phyloP scores from a whole-genome alignment of 1,140 invertebrate species.

The Callitettix versicolor region DNA sequence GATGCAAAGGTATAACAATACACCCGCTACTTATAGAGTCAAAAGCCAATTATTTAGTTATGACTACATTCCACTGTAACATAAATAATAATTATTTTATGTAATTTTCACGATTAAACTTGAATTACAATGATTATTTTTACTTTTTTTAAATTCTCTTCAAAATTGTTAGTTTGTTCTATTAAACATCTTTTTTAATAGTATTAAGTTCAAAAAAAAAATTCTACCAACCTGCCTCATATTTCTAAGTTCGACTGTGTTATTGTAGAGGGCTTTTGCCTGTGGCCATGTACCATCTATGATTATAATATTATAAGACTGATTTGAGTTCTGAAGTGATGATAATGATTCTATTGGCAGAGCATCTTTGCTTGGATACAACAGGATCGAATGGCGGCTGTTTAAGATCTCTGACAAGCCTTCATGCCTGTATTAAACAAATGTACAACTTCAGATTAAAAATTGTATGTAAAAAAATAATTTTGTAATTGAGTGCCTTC shows the following conservation, averaged over 20 bases:
- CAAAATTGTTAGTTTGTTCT: no score
- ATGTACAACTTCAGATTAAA: conserved; percentile 4
- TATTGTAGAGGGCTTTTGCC: conserved; percentile 74
- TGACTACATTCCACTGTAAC: no score
- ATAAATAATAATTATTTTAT: no score
- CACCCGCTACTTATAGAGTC: no score
- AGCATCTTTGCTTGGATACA: conserved; percentile 72
- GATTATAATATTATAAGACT: conserved; percentile 66
- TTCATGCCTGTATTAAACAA: conserved; percentile 43
- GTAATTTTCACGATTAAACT: no score
- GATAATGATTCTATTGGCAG: conserved; percentile 44
- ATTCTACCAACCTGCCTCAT: conserved; percentile 42
- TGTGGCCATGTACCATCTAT: conserved; percentile 93
- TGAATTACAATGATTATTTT: no score
- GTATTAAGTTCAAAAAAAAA: no score
- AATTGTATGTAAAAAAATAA: background rate
- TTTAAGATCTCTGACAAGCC: conserved; percentile 54
- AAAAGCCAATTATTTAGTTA: no score
- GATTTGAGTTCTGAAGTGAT: conserved; percentile 24
- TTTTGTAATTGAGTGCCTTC: background rate
- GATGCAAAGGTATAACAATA: no score
- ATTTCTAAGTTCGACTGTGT: conserved; percentile 51
- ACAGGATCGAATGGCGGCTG: conserved; percentile 58
- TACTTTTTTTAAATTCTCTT: no score
- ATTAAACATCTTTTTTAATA: no score